A percentile compares a stretch with the other conserved stretches of the same genome.
Evolutionary conservation across 2,113 vertebrate genomes (phyloP).

Genomic region (Corynorhinus townsendii): DNA sequence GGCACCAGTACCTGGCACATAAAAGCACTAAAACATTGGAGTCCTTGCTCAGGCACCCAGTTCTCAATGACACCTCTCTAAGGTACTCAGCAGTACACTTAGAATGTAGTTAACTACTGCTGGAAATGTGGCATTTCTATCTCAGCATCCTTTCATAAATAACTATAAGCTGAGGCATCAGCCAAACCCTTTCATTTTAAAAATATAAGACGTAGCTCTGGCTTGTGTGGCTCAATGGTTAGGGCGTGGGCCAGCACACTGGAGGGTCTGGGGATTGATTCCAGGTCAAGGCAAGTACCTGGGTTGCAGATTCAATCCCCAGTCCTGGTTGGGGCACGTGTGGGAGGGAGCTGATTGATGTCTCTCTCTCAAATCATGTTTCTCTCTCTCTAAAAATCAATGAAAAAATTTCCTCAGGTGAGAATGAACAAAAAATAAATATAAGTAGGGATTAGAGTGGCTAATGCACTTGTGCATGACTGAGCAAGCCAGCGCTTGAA

Average conservation of each 20-base stretch:
- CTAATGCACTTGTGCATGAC: background rate
- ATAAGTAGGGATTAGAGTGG: background rate
- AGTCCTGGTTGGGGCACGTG: no score
- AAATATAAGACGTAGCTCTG: background rate
- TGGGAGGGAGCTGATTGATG: no score
- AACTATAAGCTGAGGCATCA: background rate
- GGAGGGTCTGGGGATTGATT: no score
- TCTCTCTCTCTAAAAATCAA: no score
- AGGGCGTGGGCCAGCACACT: no score
- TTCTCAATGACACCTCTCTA: background rate
- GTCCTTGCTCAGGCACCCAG: background rate
- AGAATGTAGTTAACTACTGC: background rate
- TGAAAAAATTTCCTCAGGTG: no score
- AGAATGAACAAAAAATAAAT: background rate
- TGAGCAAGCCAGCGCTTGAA: background rate
- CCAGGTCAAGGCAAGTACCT: no score
- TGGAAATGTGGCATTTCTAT: background rate
- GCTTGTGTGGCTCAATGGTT: no score
- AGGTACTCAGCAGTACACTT: background rate
- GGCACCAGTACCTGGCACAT: background rate
- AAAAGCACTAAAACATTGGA: background rate
- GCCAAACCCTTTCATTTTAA: background rate
- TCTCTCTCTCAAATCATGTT: no score
- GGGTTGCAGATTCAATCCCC: no score
- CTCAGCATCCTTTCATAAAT: background rate